A percentile compares a stretch with the other conserved stretches of the same genome.
Evolutionary conservation across 2,888 invertebrate species (phyloP).

Genomic region (Habroteleia sp.): DNA sequence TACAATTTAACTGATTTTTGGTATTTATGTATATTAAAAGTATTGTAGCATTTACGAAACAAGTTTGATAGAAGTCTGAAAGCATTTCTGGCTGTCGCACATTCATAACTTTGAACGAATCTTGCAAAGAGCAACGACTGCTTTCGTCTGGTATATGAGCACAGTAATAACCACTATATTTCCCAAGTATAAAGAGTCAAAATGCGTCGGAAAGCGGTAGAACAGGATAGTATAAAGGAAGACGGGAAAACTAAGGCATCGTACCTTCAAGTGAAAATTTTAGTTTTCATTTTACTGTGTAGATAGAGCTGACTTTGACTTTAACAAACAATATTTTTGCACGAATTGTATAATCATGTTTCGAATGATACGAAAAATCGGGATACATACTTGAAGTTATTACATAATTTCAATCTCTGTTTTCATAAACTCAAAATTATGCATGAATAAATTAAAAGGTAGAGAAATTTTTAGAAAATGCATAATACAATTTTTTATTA

Average conservation of each 20-base stretch:
- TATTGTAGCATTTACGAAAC: conserved; percentile 41
- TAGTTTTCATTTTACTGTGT: conserved; percentile 32
- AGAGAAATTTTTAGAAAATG: too few species aligned
- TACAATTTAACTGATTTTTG: too few species aligned
- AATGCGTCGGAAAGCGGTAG: conserved; percentile 44
- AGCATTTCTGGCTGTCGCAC: conserved; percentile 52
- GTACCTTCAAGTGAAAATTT: conserved; percentile 37
- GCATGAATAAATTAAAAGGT: too few species aligned
- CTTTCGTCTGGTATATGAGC: conserved; percentile 49
- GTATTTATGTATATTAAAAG: conserved; percentile 21
- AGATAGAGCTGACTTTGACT: conserved; percentile 32
- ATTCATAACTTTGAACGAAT: conserved; percentile 56
- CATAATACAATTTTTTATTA: too few species aligned
- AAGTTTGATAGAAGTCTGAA: conserved; percentile 58
- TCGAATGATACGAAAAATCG: too few species aligned
- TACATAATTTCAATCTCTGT: too few species aligned
- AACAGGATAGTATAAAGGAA: conserved; percentile 32
- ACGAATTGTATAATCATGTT: too few species aligned
- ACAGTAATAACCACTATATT: conserved; percentile 56
- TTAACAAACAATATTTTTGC: conserved; percentile 10
- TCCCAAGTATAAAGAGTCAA: conserved; percentile 53
- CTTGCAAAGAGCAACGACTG: conserved; percentile 50
- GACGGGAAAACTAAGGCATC: conserved; percentile 31
- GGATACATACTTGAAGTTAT: too few species aligned
- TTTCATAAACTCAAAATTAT: too few species aligned